These are phyloP conservation scores for Solea solea DNA, from an alignment of 2,113 vertebrate species.

Conservation along the genomic window DNA sequence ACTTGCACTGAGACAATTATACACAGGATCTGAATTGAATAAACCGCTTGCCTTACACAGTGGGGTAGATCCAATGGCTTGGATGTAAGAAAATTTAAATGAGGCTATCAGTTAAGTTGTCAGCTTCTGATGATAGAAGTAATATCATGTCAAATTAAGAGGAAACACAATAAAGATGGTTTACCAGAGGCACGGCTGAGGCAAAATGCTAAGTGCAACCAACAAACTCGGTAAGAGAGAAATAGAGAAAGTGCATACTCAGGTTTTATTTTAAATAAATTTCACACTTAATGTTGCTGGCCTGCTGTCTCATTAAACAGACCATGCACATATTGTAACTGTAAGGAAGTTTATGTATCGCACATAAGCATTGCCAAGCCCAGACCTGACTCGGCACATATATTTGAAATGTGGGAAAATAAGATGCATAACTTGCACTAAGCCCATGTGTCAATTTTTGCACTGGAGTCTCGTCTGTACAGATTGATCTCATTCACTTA, in stretches of 20 bases:
- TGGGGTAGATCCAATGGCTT: conserved; percentile 7
- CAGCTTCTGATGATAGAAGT: conserved; percentile 7
- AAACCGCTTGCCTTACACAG: conserved; percentile 21
- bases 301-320: background rate
- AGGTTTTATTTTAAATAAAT: conserved; percentile 26
- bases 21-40: conserved; percentile 20
- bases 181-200: conserved; percentile 1
- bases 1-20: conserved; percentile 56
- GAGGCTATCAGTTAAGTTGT: conserved; percentile 32
- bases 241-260: background rate
- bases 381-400: conserved; percentile 1
- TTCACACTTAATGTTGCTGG: conserved; percentile 4
- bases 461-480: background rate
- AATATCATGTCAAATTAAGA: conserved; percentile 3
- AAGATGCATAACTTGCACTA: conserved; percentile 16
- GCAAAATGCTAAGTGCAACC: conserved; percentile 25
- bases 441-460: conserved; percentile 8
- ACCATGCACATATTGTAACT: background rate
- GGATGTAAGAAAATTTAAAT: conserved; percentile 23
- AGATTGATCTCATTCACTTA: too few species aligned
- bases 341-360: background rate
- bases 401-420: conserved; percentile 1
- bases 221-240: background rate
- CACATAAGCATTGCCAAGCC: background rate
- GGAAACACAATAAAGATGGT: background rate